Conservation (phyloP, 2,113 vertebrate species). For the Cyprinodon tularosa region DNA sequence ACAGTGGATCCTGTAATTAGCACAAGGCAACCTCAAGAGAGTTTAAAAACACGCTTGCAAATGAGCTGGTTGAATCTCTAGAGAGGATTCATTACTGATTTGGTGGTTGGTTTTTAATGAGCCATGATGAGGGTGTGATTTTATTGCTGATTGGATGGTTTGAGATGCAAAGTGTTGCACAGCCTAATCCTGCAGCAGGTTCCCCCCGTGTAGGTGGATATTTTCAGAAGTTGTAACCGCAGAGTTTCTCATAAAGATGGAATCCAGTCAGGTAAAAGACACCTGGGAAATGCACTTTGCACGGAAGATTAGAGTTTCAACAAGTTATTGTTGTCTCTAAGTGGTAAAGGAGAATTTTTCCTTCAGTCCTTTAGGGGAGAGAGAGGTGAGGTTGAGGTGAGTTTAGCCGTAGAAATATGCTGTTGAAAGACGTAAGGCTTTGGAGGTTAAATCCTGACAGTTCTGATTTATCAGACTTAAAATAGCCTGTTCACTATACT, state of each 20-base stretch:
- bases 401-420: slow-evolving; percentile 34
- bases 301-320: slow-evolving; percentile 43
- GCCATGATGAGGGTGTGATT: slow-evolving; percentile 47
- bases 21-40: slow-evolving; percentile 26
- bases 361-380: slow-evolving; percentile 28
- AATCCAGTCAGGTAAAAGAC: slow-evolving; percentile 32
- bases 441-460: slow-evolving; percentile 43
- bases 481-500: slow-evolving; percentile 56
- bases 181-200: slow-evolving; percentile 22
- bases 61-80: slow-evolving; percentile 52
- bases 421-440: slow-evolving; percentile 42
- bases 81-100: slow-evolving; percentile 37
- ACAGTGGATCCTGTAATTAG: slow-evolving; percentile 66
- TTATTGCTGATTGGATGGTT: slow-evolving; percentile 41
- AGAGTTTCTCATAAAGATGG: slow-evolving; percentile 23
- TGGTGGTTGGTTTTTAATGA: slow-evolving; percentile 52
- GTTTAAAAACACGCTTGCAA: slow-evolving; percentile 35
- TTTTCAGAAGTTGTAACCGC: slow-evolving; percentile 19
- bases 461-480: slow-evolving; percentile 52
- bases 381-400: slow-evolving; percentile 31
- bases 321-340: slow-evolving; percentile 56
- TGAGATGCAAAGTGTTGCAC: neutral
- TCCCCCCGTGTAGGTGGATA: slow-evolving; percentile 23
- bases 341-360: slow-evolving; percentile 42
- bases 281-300: slow-evolving; percentile 35